Conservation (phyloP, 2,797 vertebrate species). For the Poecilia picta region DNA sequence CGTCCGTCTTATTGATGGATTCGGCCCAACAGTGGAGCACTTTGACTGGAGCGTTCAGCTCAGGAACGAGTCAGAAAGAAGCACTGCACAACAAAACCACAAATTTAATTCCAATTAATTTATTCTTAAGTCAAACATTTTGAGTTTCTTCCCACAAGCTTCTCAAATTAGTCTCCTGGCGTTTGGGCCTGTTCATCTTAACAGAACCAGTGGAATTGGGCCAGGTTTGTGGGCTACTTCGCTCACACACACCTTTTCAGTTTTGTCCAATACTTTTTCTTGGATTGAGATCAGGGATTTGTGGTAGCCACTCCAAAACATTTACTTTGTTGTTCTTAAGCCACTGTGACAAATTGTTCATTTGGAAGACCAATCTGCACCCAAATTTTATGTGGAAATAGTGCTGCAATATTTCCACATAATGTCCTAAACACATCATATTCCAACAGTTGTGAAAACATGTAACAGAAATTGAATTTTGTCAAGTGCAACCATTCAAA, state of each 20-base stretch:
- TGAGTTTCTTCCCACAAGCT: not conserved
- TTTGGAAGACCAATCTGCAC: not conserved
- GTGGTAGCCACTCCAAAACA: not conserved
- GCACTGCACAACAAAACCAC: not conserved
- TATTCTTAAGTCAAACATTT: not conserved
- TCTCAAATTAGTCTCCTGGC: not conserved
- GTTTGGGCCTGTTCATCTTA: not conserved
- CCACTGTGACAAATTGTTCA: not conserved
- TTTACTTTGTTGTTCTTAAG: not conserved
- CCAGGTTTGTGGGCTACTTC: not conserved
- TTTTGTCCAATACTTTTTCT: not conserved
- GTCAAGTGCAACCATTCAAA: no score
- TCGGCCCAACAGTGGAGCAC: constrained; percentile 16
- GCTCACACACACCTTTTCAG: not conserved
- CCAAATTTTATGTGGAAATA: not conserved
- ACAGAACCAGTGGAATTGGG: not conserved
- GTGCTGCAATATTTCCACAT: not conserved
- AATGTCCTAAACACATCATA: not conserved
- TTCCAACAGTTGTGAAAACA: no score
- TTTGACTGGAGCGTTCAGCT: constrained; percentile 18
- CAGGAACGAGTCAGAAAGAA: constrained; percentile 18
- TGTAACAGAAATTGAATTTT: no score
- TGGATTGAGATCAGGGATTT: not conserved
- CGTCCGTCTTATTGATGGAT: constrained; percentile 27
- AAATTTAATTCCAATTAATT: no score